Evolutionary conservation across 2,888 invertebrate species (phyloP), one percentile per base, ranked within the genome.

Genomic region (Drosophila ezoana): DNA sequence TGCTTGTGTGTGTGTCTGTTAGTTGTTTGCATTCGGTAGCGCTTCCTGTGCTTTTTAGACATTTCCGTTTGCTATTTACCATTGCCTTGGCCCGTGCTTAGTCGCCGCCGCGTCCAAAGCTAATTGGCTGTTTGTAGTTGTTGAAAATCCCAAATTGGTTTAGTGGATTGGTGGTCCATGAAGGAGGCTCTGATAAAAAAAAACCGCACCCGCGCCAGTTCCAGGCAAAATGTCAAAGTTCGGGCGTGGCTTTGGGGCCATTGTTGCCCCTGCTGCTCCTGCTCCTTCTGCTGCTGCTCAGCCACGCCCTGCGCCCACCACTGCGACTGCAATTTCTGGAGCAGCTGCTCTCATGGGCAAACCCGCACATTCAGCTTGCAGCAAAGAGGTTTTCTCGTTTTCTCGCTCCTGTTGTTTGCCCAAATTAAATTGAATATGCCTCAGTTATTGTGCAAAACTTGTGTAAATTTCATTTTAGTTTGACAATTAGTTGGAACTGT

Each of bases 81-180:
- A 37, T 20, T 10, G 51, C 28, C 28, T 28, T 28, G 8, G 8
- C 8, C 28, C 8, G 28, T 28, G 28, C 37, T 37, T 23, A 37
- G 16, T 52, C n/a, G 47, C 54, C 65, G 64, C 59, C 59, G 65
- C 47, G 41, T 44, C 81, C 71, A 66, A 87, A 83, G 61, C 81
- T 87, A 87, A 89, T 89, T 84, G 88, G 70, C 73, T 88, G 79
- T 85, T 79, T 85, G 72, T 81, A 72, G 68, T 64, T 76, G 67
- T 54, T 67, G 47, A 72, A 71, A 73, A 66, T 76, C 63, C 68
- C 72, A 62, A 68, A 77, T 78, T 77, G 73, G 78, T 59, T 80
- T 72, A 65, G 67, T 72, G 59, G 59, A 88, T 86, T 72, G 89
- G 76, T 71, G 89, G 76, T 70, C 84, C 59, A 51, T 49, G 64